phyloP scores from a whole-genome alignment of 2,797 vertebrate species.

The Cryptoblepharus egeriae region DNA sequence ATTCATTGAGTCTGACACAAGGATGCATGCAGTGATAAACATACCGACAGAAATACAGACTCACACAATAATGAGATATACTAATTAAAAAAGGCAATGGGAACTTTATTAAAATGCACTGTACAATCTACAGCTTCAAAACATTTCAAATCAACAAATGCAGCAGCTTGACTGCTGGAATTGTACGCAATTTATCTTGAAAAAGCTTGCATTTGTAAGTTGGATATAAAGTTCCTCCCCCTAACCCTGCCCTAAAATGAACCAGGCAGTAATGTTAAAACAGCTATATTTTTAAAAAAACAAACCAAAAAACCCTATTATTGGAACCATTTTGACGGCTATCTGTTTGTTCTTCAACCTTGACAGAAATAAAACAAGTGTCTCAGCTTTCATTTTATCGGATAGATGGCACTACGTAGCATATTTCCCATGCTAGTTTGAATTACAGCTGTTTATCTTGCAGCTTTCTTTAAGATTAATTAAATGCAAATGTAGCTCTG shows the following conservation, averaged over 20 bases:
- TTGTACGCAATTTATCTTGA: constrained; percentile 75
- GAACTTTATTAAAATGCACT: constrained; percentile 82
- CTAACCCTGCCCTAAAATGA: constrained; percentile 38
- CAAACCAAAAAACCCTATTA: not conserved
- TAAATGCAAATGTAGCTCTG: constrained; percentile 86
- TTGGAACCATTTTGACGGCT: constrained; percentile 76
- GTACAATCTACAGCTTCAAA: constrained; percentile 78
- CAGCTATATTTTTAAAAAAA: constrained; percentile 58
- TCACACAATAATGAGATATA: constrained; percentile 76
- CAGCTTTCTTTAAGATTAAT: constrained; percentile 88
- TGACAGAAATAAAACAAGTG: constrained; percentile 77
- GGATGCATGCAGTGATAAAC: constrained; percentile 72
- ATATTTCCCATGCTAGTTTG: constrained; percentile 79
- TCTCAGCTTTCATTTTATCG: constrained; percentile 78
- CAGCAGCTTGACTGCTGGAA: constrained; percentile 70
- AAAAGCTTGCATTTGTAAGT: constrained; percentile 71
- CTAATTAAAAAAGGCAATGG: constrained; percentile 79
- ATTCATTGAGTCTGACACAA: constrained; percentile 76
- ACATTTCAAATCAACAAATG: constrained; percentile 78
- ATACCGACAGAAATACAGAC: constrained; percentile 74
- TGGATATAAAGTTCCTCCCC: constrained; percentile 66
- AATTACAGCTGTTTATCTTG: constrained; percentile 89
- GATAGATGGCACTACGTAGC: constrained; percentile 78
- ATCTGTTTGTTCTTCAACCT: constrained; percentile 74
- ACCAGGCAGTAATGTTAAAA: constrained; percentile 67